phyloP scores from a whole-genome alignment of 1,140 invertebrate genomes.

The Onthophagus taurus region DNA sequence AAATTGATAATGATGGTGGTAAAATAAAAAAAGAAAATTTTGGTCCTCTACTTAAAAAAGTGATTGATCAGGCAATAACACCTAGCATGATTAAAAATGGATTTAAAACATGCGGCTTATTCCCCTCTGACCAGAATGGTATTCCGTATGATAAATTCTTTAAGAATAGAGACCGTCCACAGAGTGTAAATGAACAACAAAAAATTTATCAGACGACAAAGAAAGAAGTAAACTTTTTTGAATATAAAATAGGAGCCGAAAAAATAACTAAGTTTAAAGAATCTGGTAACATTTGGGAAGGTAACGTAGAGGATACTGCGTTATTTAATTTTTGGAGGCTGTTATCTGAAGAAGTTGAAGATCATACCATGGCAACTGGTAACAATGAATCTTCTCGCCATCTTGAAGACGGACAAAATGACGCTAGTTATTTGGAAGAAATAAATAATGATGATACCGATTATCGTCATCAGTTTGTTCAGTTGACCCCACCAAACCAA shows the following conservation, averaged over 20 bases:
- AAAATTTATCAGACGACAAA: neutral
- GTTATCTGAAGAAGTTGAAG: too few relatives aligned
- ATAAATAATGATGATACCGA: too few relatives aligned
- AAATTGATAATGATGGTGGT: neutral
- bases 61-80: neutral
- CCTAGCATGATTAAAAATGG: neutral
- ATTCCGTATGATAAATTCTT: neutral
- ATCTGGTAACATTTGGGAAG: neutral
- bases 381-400: too few relatives aligned
- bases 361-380: too few relatives aligned
- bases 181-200: neutral
- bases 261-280: neutral
- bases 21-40: neutral
- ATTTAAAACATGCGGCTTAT: neutral
- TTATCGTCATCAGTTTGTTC: too few relatives aligned
- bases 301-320: neutral
- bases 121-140: neutral
- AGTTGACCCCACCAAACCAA: too few relatives aligned
- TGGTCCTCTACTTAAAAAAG: neutral
- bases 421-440: too few relatives aligned
- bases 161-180: neutral
- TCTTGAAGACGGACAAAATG: too few relatives aligned
- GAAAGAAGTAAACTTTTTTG: neutral
- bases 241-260: neutral
- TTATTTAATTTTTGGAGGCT: neutral